Evolutionary conservation across 2,888 invertebrate genomes (phyloP), one percentile per base, ranked within the genome.

Genomic region (Arctia plantaginis): DNA sequence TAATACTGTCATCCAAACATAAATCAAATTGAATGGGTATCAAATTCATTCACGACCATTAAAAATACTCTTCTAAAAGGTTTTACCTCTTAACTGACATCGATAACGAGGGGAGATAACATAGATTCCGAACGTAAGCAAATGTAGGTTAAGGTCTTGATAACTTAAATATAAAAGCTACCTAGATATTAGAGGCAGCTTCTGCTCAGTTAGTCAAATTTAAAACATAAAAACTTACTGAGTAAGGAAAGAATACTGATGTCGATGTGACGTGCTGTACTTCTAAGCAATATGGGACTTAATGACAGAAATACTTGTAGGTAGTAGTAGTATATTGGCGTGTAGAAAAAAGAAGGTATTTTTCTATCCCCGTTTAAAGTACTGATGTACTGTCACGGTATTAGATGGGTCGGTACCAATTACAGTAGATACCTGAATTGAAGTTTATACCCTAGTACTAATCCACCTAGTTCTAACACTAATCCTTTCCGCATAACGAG

Each of bases 81-180:
- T 71, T 71, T 62, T 30, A n/a, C 30, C 44, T 15, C 27, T 33
- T 44, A 71, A 47, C 64, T 71, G 65, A 71, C 65, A 71, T 7
- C 35, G 30, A 44, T 47, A 35, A 65, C 71, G 65, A 27, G 65
- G 35, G 8, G 30, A 44, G 71, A 71, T 71, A 71, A 64, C n/a
- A 35, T 23, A 69, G n/a, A 7, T 35, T 27, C 13, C 3, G 51
- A 15, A 66, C 27, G 7, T 18, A 12, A 47, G 30, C 30, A 20
- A 67, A 67, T 47, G 4, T 67, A 47, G 67, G 67, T 67, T 47
- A 67, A 67, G 67, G 67, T 47, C 30, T 27, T 67, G 44, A 67
- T 67, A 47, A 67, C 3, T 30, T 30, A 12, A 44, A 12, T 67
- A 44, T 27, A 39, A 67, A 67, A 30, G 20, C n/a, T 27, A 10